Base-by-base conservation (phyloP, 2,888 invertebrate species). In the Tinea trinotella region DNA sequence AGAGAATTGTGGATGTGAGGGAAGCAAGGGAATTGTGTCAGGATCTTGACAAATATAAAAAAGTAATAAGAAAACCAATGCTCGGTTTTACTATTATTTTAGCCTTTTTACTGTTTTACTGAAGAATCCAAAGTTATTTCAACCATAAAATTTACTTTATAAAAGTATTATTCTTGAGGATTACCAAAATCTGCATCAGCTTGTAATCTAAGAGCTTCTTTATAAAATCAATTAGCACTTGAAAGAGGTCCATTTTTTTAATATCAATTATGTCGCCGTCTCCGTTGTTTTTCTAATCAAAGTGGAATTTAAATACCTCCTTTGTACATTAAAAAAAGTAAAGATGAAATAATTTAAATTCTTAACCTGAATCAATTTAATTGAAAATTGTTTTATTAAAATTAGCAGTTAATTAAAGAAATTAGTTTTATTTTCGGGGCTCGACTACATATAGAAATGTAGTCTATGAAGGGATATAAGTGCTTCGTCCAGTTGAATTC, bases 251-350 rank as follows among this genome's bases (percentile, higher is more conserved):
- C 2, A 6, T 40, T 40, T 15, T 40, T 35, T 12, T 35, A 35
- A 40, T 2, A 40, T 40, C 40, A 40, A 40, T 40, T 40, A 13
- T 13, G 40, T 40, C 40, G 40, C 40, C 15, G n/a, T 13, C 4
- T 12, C 13, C 40, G 13, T 40, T 40, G 40, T 40, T 40, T 40
- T 40, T 40, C 40, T 40, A 40, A 40, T 40, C 40, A 40, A 40
- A 40, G 40, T 40, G 40, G 40, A 40, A 40, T 13, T 40, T 40
- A 15, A 40, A 24, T 7, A 2, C 12, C 12, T 15, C 40, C 13
- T 13, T 40, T 40, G 5, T 40, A 3, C 2, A 1, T 4, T 13
- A 40, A 40, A 40, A 15, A 12, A 30, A 4, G 7, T 2, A 40
- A 40, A 40, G 3, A 40, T 40, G n/a, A n/a, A n/a, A n/a, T 40